A percentile compares a stretch with the other conserved stretches of the same genome.
These are phyloP conservation scores for Chelon labrosus DNA, from an alignment of 2,797 vertebrate species.

Conservation along the genomic window DNA sequence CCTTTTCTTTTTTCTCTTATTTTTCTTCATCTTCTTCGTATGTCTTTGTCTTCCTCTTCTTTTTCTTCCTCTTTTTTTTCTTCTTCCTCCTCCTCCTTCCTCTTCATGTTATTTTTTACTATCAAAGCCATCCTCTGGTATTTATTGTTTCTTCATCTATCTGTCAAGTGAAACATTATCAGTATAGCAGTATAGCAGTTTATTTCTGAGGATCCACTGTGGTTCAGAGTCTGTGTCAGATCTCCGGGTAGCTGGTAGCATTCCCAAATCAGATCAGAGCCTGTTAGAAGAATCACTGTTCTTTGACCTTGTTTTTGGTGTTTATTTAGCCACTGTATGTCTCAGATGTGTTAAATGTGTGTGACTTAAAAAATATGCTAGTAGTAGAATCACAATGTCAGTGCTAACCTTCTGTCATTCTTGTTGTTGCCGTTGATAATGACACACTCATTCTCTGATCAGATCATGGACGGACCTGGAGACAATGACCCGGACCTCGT, in stretches of 20 bases:
- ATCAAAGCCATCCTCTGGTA: too few species aligned
- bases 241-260: slow-evolving; percentile 16
- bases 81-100: too few species aligned
- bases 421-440: background rate
- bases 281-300: slow-evolving; percentile 9
- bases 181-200: background rate
- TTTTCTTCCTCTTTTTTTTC: too few species aligned
- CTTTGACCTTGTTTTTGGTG: slow-evolving; percentile 9
- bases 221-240: slow-evolving; percentile 5
- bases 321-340: background rate
- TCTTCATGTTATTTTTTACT: too few species aligned
- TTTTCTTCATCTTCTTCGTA: too few species aligned
- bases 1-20: too few species aligned
- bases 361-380: background rate
- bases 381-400: background rate
- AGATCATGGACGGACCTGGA: slow-evolving; percentile 95
- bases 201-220: slow-evolving; percentile 3
- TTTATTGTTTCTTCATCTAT: too few species aligned
- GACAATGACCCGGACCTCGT: slow-evolving; percentile 90
- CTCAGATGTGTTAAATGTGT: slow-evolving; percentile 1
- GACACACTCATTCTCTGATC: slow-evolving; percentile 17
- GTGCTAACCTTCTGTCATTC: background rate
- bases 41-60: too few species aligned
- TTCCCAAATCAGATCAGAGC: slow-evolving; percentile 22
- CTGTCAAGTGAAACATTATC: too few species aligned